A percentile compares a stretch with the other conserved stretches of the same genome.
Evolutionary conservation across 64 coral and sea anemone species (phyloP).

Genomic region (Acropora yongei): DNA sequence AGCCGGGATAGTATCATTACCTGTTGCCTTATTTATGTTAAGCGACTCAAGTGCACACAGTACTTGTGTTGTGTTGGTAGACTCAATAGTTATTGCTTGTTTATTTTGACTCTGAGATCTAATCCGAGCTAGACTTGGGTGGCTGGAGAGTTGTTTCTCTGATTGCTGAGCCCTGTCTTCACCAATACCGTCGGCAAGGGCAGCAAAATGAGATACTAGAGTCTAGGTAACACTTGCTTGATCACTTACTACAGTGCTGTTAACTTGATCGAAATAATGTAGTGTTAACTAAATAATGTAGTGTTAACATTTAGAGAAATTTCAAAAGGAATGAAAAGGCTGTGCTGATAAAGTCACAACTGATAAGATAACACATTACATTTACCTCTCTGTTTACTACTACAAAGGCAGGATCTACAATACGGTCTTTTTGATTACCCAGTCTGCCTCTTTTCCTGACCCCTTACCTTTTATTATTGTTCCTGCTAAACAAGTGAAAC

Average conservation of each 20-base stretch:
- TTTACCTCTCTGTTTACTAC: too few relatives aligned
- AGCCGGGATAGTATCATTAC: not conserved
- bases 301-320: not conserved
- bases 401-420: too few relatives aligned
- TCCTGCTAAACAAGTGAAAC: not conserved
- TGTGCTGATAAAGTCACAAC: too few relatives aligned
- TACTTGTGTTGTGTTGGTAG: conserved; percentile 2
- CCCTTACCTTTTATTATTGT: not conserved
- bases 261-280: not conserved
- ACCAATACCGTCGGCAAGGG: not conserved
- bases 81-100: not conserved
- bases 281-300: not conserved
- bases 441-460: too few relatives aligned
- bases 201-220: not conserved
- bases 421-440: too few relatives aligned
- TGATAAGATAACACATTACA: too few relatives aligned
- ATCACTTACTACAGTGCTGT: not conserved
- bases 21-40: not conserved
- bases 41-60: not conserved
- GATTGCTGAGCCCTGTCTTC: not conserved
- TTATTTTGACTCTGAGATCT: not conserved
- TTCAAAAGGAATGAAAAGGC: not conserved
- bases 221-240: conserved; percentile 11
- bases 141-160: not conserved
- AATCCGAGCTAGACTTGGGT: conserved; percentile 11